phyloP scores from a whole-genome alignment of 1,140 invertebrate species.

The Aradophagus sp. region DNA sequence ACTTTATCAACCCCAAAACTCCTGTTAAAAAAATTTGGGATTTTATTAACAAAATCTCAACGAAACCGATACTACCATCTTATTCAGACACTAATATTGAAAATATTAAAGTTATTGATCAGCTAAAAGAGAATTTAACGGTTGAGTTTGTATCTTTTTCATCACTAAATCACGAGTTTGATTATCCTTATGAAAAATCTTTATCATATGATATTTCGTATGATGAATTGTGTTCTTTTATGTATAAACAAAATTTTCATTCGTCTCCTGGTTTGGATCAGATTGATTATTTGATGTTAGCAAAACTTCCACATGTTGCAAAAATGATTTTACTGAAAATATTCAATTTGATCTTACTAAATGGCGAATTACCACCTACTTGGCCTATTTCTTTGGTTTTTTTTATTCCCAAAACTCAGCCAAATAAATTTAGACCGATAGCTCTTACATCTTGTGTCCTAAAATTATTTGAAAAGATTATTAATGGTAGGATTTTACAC shows the following conservation, averaged over 20 bases:
- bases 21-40: background rate
- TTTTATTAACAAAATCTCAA: too few relatives aligned
- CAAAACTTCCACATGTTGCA: background rate
- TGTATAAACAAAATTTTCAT: background rate
- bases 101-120: background rate
- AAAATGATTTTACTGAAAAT: background rate
- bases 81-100: too few relatives aligned
- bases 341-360: background rate
- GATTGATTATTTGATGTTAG: constrained; percentile 1
- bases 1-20: too few relatives aligned
- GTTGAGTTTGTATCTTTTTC: background rate
- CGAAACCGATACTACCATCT: too few relatives aligned
- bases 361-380: background rate
- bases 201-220: background rate
- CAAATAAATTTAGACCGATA: constrained; percentile 7
- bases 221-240: background rate
- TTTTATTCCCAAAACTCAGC: background rate
- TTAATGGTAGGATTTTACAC: background rate
- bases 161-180: background rate
- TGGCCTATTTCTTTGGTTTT: constrained; percentile 1
- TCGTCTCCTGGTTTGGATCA: constrained; percentile 4
- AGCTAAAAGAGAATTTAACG: background rate
- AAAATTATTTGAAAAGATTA: constrained; percentile 4
- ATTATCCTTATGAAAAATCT: background rate
- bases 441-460: background rate